Evolutionary conservation across 2,888 invertebrate genomes (phyloP).

Genomic region (Neuroscelio doddi): DNA sequence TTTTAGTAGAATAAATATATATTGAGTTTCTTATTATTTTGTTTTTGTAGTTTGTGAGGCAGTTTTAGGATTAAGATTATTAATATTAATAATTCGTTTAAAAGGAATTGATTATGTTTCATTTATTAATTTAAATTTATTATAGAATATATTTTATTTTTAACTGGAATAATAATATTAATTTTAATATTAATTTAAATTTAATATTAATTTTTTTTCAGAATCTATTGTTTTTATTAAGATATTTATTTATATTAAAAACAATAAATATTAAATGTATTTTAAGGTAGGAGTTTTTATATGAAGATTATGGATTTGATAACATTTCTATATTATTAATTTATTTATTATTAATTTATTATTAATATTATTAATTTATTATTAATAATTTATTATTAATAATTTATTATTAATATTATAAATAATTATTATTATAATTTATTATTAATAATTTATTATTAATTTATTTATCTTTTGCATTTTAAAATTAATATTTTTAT

Average conservation of each 20-base stretch:
- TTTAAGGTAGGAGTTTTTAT: slow-evolving; percentile 14
- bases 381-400: too few relatives aligned
- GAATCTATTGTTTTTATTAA: slow-evolving; percentile 23
- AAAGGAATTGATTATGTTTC: too few relatives aligned
- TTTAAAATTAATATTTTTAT: slow-evolving; percentile 76
- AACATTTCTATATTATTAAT: slow-evolving; percentile 38
- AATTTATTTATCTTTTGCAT: too few relatives aligned
- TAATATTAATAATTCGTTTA: slow-evolving; percentile 77
- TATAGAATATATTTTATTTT: slow-evolving; percentile 75
- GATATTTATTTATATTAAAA: slow-evolving; percentile 14
- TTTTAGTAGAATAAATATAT: too few relatives aligned
- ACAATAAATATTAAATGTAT: neutral
- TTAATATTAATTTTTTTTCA: slow-evolving; percentile 21
- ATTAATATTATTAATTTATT: too few relatives aligned
- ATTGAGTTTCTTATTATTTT: too few relatives aligned
- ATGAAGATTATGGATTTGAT: too few relatives aligned
- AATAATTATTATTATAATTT: too few relatives aligned
- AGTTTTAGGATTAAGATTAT: slow-evolving; percentile 77
- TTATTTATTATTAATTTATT: slow-evolving; percentile 74
- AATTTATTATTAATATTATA: too few relatives aligned
- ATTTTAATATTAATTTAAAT: slow-evolving; percentile 15
- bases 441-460: too few relatives aligned
- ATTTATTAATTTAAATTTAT: slow-evolving; percentile 40
- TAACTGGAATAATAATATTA: slow-evolving; percentile 72
- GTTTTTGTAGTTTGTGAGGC: too few relatives aligned